Base-by-base conservation (phyloP, 2,888 invertebrate species). In the Cynaeus angustus region DNA sequence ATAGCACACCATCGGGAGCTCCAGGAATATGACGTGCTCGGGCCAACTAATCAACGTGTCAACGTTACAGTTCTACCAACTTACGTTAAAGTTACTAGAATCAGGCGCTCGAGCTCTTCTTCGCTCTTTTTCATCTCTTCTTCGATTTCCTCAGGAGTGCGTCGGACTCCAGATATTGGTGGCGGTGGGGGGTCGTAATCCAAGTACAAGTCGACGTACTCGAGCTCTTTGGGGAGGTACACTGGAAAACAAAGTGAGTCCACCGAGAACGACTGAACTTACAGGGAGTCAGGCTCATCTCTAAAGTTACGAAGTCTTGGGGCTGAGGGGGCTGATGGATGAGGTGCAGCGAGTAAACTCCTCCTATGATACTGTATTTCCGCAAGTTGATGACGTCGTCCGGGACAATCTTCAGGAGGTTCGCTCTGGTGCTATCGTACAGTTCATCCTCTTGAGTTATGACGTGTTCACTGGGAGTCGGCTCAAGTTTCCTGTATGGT, bases 291-390 rank as follows among this genome's bases (percentile, higher is more conserved):
- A 91, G 74, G 0, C 81, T 81, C 41, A 89, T 81, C 0, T 87
- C 86, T 13, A 82, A 79, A 5, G 85, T 85, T 0, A 83, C 81
- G 83, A 90, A 86, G 5, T 85, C 85, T 72, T 91, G 91, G 0
- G 93, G 91, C 75, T 96, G 95, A 0, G 94, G 92, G 0, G 95
- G 95, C 10, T 93, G 93, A 56, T 89, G 87, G 58, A 94, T 84
- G 52, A 94, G 86, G 77, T 95, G 91, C 48, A 95, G 83, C 74
- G 90, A 89, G 70, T 91, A 91, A 0, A 94, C 89, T 0, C 96
- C 96, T 0, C 94, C 94, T 10, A 94, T 88, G 58, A 95, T 89
- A 0, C 86, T 88, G 81, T 91, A 93, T 79, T 92, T 93, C 45
- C 95, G 86, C 56, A 95, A 85, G 83, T 95, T 94, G 0, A 95